A percentile compares a stretch with the other conserved stretches of the same genome.
Evolutionary conservation across 1,140 invertebrate genomes (phyloP).

Genomic region (Anoplophora glabripennis): DNA sequence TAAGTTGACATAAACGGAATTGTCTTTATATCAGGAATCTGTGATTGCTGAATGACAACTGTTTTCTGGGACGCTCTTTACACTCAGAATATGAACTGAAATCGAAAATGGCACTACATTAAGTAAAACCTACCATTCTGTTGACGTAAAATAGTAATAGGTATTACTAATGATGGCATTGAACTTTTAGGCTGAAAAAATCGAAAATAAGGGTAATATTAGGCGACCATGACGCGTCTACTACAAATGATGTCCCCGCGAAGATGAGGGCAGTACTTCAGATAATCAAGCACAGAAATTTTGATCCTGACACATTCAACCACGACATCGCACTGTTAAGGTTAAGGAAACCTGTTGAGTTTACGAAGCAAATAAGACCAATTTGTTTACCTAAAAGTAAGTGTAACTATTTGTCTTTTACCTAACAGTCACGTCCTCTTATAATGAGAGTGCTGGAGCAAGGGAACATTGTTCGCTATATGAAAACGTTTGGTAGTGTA

Average conservation of each 20-base stretch:
- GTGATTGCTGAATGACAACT: too few species aligned
- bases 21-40: too few species aligned
- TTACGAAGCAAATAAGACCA: slow-evolving; percentile 75
- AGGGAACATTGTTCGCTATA: too few species aligned
- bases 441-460: too few species aligned
- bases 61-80: too few species aligned
- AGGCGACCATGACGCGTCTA: slow-evolving; percentile 77
- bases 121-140: too few species aligned
- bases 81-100: neutral
- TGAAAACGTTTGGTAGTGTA: too few species aligned
- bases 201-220: slow-evolving; percentile 76
- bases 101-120: neutral
- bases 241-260: slow-evolving; percentile 70
- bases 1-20: too few species aligned
- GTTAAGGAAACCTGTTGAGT: slow-evolving; percentile 71
- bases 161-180: too few species aligned
- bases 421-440: too few species aligned
- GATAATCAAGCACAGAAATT: slow-evolving; percentile 75
- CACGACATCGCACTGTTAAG: slow-evolving; percentile 82
- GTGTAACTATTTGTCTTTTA: too few species aligned
- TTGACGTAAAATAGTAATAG: too few species aligned
- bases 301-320: slow-evolving; percentile 80
- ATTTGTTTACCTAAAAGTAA: slow-evolving; percentile 72
- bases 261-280: slow-evolving; percentile 75
- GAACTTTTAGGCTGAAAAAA: slow-evolving; percentile 61